phyloP scores from a whole-genome alignment of 2,888 invertebrate species.

The Morpho deidamia region DNA sequence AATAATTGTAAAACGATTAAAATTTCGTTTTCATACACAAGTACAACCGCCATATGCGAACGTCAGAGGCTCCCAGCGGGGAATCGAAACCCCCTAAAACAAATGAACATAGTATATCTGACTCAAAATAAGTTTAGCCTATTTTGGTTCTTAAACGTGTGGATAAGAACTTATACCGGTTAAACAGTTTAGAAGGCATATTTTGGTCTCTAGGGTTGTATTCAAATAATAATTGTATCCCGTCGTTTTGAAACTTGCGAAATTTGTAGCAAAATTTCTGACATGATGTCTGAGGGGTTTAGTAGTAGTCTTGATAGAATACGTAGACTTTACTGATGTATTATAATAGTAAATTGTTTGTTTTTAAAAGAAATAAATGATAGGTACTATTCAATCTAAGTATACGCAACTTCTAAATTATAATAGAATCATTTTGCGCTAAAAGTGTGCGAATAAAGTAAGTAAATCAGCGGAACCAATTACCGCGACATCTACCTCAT shows the following conservation, averaged over 20 bases:
- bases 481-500: too few species aligned
- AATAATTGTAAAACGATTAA: constrained; percentile 32
- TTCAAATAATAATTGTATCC: constrained; percentile 45
- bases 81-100: constrained; percentile 33
- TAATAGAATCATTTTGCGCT: too few species aligned
- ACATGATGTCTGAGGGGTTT: constrained; percentile 19
- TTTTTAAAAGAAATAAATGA: background rate
- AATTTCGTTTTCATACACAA: constrained; percentile 32
- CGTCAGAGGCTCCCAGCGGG: constrained; percentile 39
- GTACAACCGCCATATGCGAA: constrained; percentile 50
- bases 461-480: too few species aligned
- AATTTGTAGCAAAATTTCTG: constrained; percentile 38
- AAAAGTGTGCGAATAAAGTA: too few species aligned
- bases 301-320: background rate
- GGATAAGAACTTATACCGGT: background rate
- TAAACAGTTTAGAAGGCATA: background rate
- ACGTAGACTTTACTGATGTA: background rate
- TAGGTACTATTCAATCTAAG: too few species aligned
- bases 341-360: background rate
- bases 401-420: too few species aligned
- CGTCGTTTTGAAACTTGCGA: constrained; percentile 51
- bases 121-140: background rate
- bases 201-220: constrained; percentile 1
- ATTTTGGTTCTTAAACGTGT: background rate
- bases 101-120: constrained; percentile 26